Percentiles rank a stretch among this genome's conserved stretches.
Conservation (phyloP, 2,888 invertebrate genomes). For the Stenoptilia bipunctidactyla region DNA sequence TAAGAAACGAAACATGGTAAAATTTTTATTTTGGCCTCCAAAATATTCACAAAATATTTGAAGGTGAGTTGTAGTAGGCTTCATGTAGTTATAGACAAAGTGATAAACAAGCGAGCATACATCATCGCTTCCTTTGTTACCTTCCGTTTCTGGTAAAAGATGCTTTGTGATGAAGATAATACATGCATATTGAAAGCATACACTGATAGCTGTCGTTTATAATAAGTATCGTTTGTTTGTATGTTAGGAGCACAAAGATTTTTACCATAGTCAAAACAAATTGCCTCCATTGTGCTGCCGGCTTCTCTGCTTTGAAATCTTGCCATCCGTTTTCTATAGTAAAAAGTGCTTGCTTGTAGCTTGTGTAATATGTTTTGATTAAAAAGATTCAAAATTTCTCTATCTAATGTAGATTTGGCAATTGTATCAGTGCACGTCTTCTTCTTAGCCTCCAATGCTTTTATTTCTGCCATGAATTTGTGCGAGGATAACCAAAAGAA, state of each 20-base stretch:
- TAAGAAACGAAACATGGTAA: conserved; percentile 18
- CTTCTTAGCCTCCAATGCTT: neutral
- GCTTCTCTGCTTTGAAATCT: neutral
- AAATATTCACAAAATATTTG: conserved; percentile 23
- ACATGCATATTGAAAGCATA: conserved; percentile 19
- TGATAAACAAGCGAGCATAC: conserved; percentile 12
- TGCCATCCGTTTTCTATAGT: neutral
- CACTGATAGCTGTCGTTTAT: conserved; percentile 19
- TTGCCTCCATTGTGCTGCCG: neutral
- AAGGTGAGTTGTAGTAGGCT: conserved; percentile 12
- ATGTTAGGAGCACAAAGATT: conserved; percentile 15
- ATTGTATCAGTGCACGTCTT: conserved; percentile 5
- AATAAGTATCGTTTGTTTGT: conserved; percentile 15
- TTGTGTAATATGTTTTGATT: neutral
- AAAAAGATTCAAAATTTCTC: neutral
- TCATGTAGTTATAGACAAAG: conserved; percentile 16
- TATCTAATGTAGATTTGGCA: neutral
- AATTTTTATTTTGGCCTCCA: conserved; percentile 24
- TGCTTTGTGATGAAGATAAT: conserved; percentile 11
- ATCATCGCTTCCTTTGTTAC: conserved; percentile 12
- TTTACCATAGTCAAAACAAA: conserved; percentile 16
- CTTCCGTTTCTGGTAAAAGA: conserved; percentile 18
- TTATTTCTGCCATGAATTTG: neutral
- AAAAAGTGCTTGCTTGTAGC: neutral
- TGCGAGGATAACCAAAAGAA: neutral